Evolutionary conservation across 2,797 vertebrate genomes (phyloP).

Genomic region (Smutsia temminckii): DNA sequence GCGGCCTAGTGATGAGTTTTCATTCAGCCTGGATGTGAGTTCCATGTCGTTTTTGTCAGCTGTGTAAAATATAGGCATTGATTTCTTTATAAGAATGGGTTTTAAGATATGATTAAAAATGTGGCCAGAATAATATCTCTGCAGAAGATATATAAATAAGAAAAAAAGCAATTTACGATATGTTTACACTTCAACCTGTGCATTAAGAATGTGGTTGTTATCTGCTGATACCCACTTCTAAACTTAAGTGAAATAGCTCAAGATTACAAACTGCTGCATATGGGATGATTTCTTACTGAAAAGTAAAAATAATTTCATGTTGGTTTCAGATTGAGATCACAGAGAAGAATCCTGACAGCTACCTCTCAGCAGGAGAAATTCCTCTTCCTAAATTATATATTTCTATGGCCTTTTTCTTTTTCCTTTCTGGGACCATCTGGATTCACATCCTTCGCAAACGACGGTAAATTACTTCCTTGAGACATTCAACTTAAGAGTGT

Average conservation of each 20-base stretch:
- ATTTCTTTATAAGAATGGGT: neutral
- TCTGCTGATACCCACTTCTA: rapidly evolving
- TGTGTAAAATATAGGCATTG: neutral
- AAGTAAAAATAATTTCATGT: neutral
- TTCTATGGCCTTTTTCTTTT: constrained; percentile 91
- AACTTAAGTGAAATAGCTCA: neutral
- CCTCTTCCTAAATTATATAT: constrained; percentile 92
- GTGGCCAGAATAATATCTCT: neutral
- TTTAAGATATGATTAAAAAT: neutral
- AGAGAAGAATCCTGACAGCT: constrained; percentile 91
- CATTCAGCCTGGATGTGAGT: constrained; percentile 91
- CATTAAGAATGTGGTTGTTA: neutral
- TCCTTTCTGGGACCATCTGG: constrained; percentile 89
- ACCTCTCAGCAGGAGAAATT: constrained; percentile 91
- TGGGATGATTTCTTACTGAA: neutral
- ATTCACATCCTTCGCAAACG: constrained; percentile 89
- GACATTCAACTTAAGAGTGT: neutral
- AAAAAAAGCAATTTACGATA: neutral
- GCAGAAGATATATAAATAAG: neutral
- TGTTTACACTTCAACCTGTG: neutral
- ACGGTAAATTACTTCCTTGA: constrained; percentile 78
- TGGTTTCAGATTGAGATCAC: constrained; percentile 88
- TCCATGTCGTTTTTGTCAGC: neutral
- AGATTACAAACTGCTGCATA: neutral
- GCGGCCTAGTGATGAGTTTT: constrained; percentile 47